These are phyloP conservation scores for Australoheros facetus DNA, from an alignment of 2,797 vertebrate species.

Conservation along the genomic window DNA sequence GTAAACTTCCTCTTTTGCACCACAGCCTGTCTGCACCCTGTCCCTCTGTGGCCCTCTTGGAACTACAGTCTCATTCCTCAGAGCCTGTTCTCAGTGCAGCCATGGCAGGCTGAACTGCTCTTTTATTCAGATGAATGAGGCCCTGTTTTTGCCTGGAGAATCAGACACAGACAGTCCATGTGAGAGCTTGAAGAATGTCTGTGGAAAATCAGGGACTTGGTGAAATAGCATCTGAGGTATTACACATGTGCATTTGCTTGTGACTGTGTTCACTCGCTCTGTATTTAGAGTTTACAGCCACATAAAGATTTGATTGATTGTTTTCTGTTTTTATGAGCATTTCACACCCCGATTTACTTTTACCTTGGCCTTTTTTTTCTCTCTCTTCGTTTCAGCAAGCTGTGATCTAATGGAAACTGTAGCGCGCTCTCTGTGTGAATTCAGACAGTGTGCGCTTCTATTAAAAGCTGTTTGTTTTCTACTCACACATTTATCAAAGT, in stretches of 20 bases:
- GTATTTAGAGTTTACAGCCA: background rate
- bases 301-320: background rate
- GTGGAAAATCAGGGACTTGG: slow-evolving; percentile 60
- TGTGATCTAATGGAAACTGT: slow-evolving; percentile 18
- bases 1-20: slow-evolving; percentile 76
- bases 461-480: slow-evolving; percentile 16
- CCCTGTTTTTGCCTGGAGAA: slow-evolving; percentile 72
- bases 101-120: slow-evolving; percentile 64
- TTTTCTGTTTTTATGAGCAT: slow-evolving; percentile 16
- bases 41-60: slow-evolving; percentile 55
- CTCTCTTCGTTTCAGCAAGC: background rate
- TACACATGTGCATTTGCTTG: slow-evolving; percentile 42
- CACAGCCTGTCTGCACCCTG: slow-evolving; percentile 39
- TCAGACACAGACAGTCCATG: slow-evolving; percentile 67
- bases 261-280: slow-evolving; percentile 19
- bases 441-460: slow-evolving; percentile 2
- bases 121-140: slow-evolving; percentile 77
- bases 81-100: slow-evolving; percentile 58
- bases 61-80: slow-evolving; percentile 67
- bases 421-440: slow-evolving; percentile 15
- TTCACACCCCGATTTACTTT: slow-evolving; percentile 15
- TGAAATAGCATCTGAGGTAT: slow-evolving; percentile 61
- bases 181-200: slow-evolving; percentile 70
- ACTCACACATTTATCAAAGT: slow-evolving; percentile 14
- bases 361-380: background rate